Base-by-base conservation (phyloP, 2,888 invertebrate genomes). In the Melanargia galathea region DNA sequence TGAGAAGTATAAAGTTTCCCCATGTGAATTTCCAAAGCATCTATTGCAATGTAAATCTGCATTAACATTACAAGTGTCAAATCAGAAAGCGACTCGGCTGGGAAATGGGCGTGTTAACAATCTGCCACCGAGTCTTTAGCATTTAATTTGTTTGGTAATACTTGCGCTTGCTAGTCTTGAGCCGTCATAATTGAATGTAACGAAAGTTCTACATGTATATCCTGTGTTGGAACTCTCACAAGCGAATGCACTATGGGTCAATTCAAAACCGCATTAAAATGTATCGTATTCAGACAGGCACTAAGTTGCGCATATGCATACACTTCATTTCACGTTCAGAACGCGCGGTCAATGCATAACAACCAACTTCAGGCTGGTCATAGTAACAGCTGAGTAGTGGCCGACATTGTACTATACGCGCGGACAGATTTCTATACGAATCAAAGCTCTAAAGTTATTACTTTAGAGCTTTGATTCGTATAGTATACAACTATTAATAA, bases 91-190 rank as follows among this genome's bases (percentile, higher is more conserved):
- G 67, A 66, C 26, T 45, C 65, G 66, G 65, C 78, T 33, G 58
- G 30, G 46, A 58, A 58, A 58, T 58, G 46, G 80, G 78, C 79
- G 79, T 79, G 74, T 72, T 75, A 79, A 77, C 80, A 79, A 81
- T 81, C 81, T 48, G 48, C 58, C 76, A 74, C 79, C 63, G 72
- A 76, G 73, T 75, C 72, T 76, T 80, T 75, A 74, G 70, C 73
- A 71, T 77, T n/a, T 75, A 75, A 79, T 82, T 77, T 77, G 74
- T 75, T 80, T 78, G 73, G 73, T 70, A 73, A 73, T 76, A 74
- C 69, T 68, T 68, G 67, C 70, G 52, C 52, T 52, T 20, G 55
- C 55, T 16, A 65, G 65, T 33, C 38, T 43, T 38, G 67, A 40
- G 43, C 67, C 70, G 64, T 71, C 74, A 75, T 79, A 81, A 81